Conservation (phyloP, 2,888 invertebrate species). For the Eueremaeus valkanovi region DNA sequence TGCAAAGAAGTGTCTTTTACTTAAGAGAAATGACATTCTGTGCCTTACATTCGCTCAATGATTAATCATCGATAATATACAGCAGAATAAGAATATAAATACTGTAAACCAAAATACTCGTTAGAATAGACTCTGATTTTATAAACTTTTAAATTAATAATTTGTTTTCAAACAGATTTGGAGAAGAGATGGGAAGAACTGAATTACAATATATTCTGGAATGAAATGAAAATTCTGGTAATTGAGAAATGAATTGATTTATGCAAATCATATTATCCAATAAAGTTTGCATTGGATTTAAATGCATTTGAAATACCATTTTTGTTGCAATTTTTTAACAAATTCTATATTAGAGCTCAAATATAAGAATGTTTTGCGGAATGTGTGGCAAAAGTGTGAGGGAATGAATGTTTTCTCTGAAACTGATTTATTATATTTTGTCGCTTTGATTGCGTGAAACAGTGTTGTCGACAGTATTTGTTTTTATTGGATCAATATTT, state of each 20-base stretch:
- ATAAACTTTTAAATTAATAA: constrained; percentile 18
- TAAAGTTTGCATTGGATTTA: neutral
- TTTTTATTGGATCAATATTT: constrained; percentile 15
- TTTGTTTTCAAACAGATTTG: neutral
- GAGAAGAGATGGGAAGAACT: neutral
- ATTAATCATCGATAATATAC: constrained; percentile 20
- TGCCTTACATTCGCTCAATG: neutral
- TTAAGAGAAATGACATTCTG: neutral
- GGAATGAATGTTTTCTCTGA: too few species aligned
- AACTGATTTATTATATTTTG: neutral
- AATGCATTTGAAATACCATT: neutral
- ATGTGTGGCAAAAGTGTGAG: too few species aligned
- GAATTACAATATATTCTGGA: neutral
- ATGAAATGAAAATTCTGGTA: neutral
- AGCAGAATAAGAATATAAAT: neutral
- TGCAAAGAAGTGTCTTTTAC: constrained; percentile 9
- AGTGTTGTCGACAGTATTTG: neutral
- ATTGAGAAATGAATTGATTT: neutral
- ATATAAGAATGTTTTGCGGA: neutral
- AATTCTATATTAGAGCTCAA: neutral
- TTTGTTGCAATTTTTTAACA: neutral
- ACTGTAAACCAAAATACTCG: too few species aligned
- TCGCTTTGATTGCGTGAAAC: neutral
- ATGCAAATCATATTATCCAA: neutral
- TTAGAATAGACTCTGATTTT: neutral